Base-by-base conservation (phyloP, 2,113 vertebrate species). In the Atlantisia rogersi region DNA sequence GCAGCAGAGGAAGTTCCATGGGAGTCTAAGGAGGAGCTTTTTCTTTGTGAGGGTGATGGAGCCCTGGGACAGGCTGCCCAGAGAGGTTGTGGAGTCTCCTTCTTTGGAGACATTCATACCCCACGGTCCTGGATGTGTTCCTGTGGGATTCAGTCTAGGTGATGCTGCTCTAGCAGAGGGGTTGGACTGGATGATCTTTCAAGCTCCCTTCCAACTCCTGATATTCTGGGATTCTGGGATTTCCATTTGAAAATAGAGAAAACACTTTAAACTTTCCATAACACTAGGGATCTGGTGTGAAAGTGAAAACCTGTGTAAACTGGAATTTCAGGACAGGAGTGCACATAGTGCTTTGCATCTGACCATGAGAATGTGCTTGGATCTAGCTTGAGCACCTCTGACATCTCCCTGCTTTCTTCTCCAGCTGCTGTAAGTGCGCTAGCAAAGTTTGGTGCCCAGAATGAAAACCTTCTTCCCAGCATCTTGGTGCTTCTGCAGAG, bases 381-480 rank as follows among this genome's bases (percentile, higher is more conserved):
- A 1, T n/a, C 3, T 29, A 25, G 6, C 25, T 24, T 4, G 71
- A 25, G 35, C 29, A 7, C 9, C 82, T 79, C 60, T 86, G 81
- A 87, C 22, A 4, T 69, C 48, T 89, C 80, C 83, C 11, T 52
- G 12, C 74, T 87, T 35, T 90, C 81, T 37, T 46, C 81, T 94
- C 31, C 55, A 99, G 99, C 99, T 65, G 99, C 99, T 8, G 99
- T 99, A 71, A 99, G 99, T 24, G 99, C 99, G 8, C 87, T 99
- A 96, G 99, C 99, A 6, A 99, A 99, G 94, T 99, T 99, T 97
- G 99, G 99, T 86, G 99, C 99, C 81, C 99, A 99, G 97, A 99
- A 99, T 28, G 99, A 99, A 58, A 99, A 98, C 82, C 98, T 99
- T 77, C 99, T 99, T 17, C 99, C 99, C 0, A 99, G 99, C 73